Percentiles rank a stretch among this genome's conserved stretches.
These are phyloP conservation scores for Galbula dea DNA, from an alignment of 2,113 vertebrate genomes.

Conservation along the genomic window DNA sequence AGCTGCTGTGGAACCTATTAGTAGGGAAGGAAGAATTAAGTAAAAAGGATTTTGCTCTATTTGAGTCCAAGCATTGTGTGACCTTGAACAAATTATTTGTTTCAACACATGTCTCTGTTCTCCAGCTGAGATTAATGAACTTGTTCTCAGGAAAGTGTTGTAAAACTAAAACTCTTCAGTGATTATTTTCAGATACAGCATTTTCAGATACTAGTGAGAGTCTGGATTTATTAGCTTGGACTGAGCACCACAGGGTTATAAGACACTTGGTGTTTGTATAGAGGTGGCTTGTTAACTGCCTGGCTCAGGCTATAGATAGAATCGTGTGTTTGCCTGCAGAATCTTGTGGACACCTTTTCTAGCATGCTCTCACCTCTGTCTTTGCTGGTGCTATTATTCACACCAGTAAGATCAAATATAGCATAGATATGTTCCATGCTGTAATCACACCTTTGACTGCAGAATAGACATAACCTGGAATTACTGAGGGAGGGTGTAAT, in stretches of 20 bases:
- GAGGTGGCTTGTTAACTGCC: not conserved
- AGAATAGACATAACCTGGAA: not conserved
- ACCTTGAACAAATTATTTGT: not conserved
- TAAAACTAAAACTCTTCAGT: not conserved
- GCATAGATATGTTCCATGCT: not conserved
- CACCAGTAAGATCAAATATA: not conserved
- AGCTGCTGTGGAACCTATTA: not conserved
- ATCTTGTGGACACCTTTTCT: not conserved
- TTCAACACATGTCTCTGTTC: not conserved
- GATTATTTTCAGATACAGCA: not conserved
- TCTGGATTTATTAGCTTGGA: not conserved
- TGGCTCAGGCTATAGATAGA: not conserved
- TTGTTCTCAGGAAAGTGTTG: not conserved
- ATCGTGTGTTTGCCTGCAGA: not conserved
- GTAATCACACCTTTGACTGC: not conserved
- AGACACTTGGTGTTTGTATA: not conserved
- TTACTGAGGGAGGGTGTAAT: not conserved
- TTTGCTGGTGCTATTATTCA: not conserved
- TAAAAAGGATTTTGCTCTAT: not conserved
- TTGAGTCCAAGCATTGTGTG: not conserved
- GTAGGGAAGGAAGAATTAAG: not conserved
- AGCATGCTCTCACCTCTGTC: not conserved
- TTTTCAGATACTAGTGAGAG: not conserved
- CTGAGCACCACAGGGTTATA: not conserved
- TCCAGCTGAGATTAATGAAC: not conserved